phyloP scores from a whole-genome alignment of 1,140 invertebrate genomes.

The Lutraria rhynchaena region DNA sequence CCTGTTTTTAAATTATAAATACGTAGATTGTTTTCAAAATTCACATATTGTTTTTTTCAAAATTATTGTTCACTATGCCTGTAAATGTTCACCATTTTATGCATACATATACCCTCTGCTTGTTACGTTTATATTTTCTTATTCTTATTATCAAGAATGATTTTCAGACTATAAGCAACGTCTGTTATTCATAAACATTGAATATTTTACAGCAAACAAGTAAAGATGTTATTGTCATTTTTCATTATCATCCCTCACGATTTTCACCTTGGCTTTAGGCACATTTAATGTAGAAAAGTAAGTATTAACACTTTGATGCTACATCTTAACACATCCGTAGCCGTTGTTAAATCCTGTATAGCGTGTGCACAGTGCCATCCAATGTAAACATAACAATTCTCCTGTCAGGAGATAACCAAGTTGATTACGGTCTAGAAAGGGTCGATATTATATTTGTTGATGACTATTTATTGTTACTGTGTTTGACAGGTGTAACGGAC shows the following conservation, averaged over 20 bases:
- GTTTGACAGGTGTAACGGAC: conserved; percentile 40
- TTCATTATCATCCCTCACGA: neutral
- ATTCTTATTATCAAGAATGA: neutral
- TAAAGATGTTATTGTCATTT: neutral
- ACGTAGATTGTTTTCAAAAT: too few species aligned
- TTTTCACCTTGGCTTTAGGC: neutral
- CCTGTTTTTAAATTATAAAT: too few species aligned
- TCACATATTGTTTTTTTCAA: too few species aligned
- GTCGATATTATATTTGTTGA: conserved; percentile 13
- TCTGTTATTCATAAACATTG: neutral
- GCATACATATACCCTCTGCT: too few species aligned
- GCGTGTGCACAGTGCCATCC: conserved; percentile 19
- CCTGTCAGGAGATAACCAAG: conserved; percentile 35
- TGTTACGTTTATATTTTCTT: too few species aligned
- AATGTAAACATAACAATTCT: conserved; percentile 40
- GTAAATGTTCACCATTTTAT: too few species aligned
- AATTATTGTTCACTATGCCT: too few species aligned
- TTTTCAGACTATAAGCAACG: neutral
- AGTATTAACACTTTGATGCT: conserved; percentile 42
- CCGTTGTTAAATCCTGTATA: conserved; percentile 23
- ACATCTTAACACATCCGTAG: conserved; percentile 38
- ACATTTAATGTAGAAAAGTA: conserved; percentile 21
- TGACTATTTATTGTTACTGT: conserved; percentile 33
- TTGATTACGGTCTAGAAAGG: conserved; percentile 16
- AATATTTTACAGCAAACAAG: neutral